Conservation (phyloP, 2,888 invertebrate genomes). For the Alsophila aescularia region DNA sequence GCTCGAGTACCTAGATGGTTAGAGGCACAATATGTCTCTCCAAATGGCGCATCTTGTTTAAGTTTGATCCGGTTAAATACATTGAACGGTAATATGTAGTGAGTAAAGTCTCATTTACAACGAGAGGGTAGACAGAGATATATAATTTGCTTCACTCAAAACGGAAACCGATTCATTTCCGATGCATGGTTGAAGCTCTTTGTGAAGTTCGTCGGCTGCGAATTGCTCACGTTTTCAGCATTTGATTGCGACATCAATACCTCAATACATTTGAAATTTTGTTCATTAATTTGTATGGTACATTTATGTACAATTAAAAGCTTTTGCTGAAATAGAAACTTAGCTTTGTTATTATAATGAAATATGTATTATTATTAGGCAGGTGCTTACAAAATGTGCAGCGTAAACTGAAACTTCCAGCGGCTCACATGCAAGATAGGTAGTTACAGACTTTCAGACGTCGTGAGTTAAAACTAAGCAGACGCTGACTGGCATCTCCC, state of each 20-base stretch:
- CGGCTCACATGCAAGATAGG: constrained; percentile 38
- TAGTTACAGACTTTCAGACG: constrained; percentile 45
- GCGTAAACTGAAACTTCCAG: constrained; percentile 32
- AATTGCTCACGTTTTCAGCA: constrained; percentile 81
- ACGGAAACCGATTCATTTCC: constrained; percentile 84
- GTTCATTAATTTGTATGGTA: constrained; percentile 34
- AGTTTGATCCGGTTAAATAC: constrained; percentile 47
- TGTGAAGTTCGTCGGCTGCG: constrained; percentile 76
- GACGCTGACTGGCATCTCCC: constrained; percentile 80
- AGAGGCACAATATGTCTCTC: constrained; percentile 52
- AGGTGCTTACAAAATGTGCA: neutral
- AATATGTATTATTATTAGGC: neutral
- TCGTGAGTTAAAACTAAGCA: constrained; percentile 70
- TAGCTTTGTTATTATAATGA: too few species aligned
- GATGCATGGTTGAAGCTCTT: constrained; percentile 82
- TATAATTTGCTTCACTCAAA: constrained; percentile 76
- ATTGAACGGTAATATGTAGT: constrained; percentile 54
- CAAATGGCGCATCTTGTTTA: constrained; percentile 58
- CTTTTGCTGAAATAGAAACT: neutral
- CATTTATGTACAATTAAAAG: neutral
- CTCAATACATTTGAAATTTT: constrained; percentile 40
- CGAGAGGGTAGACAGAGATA: constrained; percentile 58
- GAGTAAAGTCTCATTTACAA: constrained; percentile 61
- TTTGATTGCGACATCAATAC: constrained; percentile 81
- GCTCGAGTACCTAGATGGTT: constrained; percentile 46